phyloP scores from a whole-genome alignment of 2,113 vertebrate species.

The Nycticryphes semicollaris region DNA sequence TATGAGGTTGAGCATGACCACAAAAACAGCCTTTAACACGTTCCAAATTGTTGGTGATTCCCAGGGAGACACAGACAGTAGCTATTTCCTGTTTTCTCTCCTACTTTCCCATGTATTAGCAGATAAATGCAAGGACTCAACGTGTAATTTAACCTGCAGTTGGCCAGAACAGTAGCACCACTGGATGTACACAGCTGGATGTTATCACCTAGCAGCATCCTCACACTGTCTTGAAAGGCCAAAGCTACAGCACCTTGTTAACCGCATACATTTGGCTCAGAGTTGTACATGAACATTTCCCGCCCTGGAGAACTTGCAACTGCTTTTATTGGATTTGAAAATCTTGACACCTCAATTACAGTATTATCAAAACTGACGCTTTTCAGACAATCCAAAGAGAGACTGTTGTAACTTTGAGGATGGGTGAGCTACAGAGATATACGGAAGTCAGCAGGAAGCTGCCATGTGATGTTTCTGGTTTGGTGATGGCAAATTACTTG shows the following conservation, averaged over 20 bases:
- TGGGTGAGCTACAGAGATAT: neutral
- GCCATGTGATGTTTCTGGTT: neutral
- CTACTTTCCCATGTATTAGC: neutral
- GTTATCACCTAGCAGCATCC: neutral
- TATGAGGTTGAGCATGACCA: neutral
- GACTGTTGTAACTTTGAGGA: neutral
- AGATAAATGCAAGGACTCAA: neutral
- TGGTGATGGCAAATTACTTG: neutral
- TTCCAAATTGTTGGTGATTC: neutral
- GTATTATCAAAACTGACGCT: neutral
- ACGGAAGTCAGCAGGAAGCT: neutral
- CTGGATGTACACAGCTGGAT: neutral
- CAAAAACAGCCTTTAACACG: neutral
- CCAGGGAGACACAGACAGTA: neutral
- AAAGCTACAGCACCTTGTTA: neutral
- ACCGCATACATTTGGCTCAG: neutral
- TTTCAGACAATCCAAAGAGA: neutral
- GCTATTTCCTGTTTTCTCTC: neutral
- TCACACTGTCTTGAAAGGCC: neutral
- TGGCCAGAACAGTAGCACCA: neutral
- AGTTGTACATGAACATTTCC: neutral
- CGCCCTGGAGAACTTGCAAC: neutral
- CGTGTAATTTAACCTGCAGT: neutral
- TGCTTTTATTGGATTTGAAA: neutral
- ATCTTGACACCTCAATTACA: neutral